Conservation (phyloP, 2,888 invertebrate species). For the Elysia crispata region DNA sequence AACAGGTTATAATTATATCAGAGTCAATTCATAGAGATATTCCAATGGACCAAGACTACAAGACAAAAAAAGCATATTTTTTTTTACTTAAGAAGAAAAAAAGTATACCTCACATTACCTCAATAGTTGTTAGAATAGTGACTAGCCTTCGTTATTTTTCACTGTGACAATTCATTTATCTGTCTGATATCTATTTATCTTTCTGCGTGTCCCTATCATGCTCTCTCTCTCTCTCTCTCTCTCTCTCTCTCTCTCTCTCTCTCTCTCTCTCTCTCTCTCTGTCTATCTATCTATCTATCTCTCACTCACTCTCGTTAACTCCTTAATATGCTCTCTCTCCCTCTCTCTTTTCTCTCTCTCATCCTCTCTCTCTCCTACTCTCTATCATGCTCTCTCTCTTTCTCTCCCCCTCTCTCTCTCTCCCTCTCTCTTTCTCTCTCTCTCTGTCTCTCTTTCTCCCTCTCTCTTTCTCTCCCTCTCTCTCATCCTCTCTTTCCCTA, state of each 20-base stretch:
- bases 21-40: background rate
- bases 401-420: conserved; percentile 10
- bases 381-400: background rate
- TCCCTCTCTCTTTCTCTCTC: conserved; percentile 11
- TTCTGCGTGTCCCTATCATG: too few species aligned
- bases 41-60: background rate
- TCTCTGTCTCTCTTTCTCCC: background rate
- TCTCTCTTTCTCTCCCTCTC: conserved; percentile 9
- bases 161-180: too few species aligned
- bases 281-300: conserved; percentile 21
- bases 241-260: conserved; percentile 13
- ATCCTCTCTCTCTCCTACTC: conserved; percentile 5
- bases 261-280: conserved; percentile 35
- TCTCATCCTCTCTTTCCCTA: conserved; percentile 23
- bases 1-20: too few species aligned
- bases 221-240: too few species aligned
- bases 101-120: too few species aligned
- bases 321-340: background rate
- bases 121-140: too few species aligned
- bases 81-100: too few species aligned
- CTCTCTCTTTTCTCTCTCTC: conserved; percentile 6
- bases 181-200: background rate
- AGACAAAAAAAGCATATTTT: too few species aligned
- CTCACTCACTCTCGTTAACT: background rate
- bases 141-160: too few species aligned